These are phyloP conservation scores for Pachyuromys duprasi DNA, from an alignment of 2,797 vertebrate genomes.

Conservation along the genomic window DNA sequence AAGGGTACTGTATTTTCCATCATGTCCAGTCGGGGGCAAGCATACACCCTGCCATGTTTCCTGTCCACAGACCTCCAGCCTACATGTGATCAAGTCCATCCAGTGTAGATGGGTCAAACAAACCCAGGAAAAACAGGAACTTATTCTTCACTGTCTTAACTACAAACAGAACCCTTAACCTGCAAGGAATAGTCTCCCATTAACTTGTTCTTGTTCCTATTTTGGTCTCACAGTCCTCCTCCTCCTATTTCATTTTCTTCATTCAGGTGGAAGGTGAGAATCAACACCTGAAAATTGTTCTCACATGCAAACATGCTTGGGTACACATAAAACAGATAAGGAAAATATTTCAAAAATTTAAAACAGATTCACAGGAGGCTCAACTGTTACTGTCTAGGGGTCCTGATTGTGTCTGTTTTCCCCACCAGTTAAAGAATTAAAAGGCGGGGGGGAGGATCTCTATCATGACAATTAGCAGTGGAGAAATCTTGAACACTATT, in stretches of 20 bases:
- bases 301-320: not conserved
- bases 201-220: not conserved
- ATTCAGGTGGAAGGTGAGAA: not conserved
- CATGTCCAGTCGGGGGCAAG: not conserved
- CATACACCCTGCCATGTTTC: not conserved
- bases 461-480: not conserved
- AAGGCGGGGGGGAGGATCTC: not conserved
- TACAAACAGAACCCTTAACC: not conserved
- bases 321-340: not conserved
- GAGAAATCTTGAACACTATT: not conserved
- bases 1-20: not conserved
- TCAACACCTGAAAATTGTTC: not conserved
- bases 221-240: not conserved
- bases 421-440: not conserved
- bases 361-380: not conserved
- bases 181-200: not conserved
- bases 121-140: not conserved
- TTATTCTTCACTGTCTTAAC: not conserved
- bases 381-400: not conserved
- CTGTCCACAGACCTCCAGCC: not conserved
- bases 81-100: not conserved
- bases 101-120: not conserved
- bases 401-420: not conserved
- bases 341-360: not conserved
- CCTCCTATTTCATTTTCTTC: not conserved